phyloP scores from a whole-genome alignment of 1,140 invertebrate species.

The Battus philenor region DNA sequence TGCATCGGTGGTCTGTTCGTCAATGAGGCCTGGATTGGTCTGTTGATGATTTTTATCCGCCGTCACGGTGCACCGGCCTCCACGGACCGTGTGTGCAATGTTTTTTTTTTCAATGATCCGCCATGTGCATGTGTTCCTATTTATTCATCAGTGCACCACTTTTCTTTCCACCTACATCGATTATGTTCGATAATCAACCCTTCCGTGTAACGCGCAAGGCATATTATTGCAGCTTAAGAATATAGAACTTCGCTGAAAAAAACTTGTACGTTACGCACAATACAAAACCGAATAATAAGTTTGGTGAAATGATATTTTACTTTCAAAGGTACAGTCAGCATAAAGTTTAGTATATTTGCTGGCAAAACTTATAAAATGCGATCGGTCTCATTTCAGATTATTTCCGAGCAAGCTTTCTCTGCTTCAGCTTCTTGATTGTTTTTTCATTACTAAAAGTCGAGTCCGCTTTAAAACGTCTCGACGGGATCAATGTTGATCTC shows the following conservation, averaged over 20 bases:
- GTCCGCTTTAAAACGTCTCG: too few species aligned
- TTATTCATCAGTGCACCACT: conserved; percentile 39
- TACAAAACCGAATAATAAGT: conserved; percentile 40
- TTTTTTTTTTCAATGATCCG: conserved; percentile 42
- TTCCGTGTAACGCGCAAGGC: conserved; percentile 34
- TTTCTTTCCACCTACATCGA: conserved; percentile 44
- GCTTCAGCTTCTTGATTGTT: too few species aligned
- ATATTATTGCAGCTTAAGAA: conserved; percentile 27
- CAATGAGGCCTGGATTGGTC: conserved; percentile 49
- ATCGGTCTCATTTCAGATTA: too few species aligned
- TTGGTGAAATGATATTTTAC: conserved; percentile 55
- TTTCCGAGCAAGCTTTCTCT: too few species aligned
- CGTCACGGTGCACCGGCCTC: conserved; percentile 58
- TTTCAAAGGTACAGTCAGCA: conserved; percentile 40
- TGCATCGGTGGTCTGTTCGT: conserved; percentile 50
- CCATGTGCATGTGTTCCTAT: conserved; percentile 38
- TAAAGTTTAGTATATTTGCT: too few species aligned
- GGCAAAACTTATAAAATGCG: too few species aligned
- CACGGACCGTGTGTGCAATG: conserved; percentile 37
- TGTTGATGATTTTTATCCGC: conserved; percentile 65
- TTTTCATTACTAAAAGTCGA: too few species aligned
- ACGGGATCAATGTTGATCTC: too few species aligned
- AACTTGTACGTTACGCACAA: conserved; percentile 28
- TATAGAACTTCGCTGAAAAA: conserved; percentile 21
- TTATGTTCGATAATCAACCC: conserved; percentile 34